Percentiles rank a stretch among this genome's conserved stretches.
Conservation (phyloP, 2,888 invertebrate species). For the Melinopterus prodromus region DNA sequence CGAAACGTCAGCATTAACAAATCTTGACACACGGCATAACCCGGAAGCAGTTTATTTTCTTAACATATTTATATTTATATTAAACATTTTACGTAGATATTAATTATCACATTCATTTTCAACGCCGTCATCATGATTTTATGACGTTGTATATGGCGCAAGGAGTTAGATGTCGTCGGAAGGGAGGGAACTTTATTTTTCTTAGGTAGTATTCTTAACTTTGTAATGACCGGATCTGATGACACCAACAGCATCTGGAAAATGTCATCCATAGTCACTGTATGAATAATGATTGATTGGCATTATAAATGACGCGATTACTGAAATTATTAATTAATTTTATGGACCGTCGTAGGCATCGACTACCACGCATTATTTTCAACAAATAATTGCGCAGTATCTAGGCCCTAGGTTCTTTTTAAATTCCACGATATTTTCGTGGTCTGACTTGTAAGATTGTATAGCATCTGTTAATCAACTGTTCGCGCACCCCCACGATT, state of each 20-base stretch:
- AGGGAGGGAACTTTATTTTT: not conserved
- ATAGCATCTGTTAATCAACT: constrained; percentile 32
- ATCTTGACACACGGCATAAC: too few species aligned
- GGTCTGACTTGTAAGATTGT: constrained; percentile 37
- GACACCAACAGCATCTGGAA: constrained; percentile 7
- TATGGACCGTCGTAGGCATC: constrained; percentile 39
- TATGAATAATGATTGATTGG: not conserved
- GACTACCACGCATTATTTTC: constrained; percentile 39
- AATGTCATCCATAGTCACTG: not conserved
- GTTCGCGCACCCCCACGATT: constrained; percentile 30
- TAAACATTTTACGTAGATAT: too few species aligned
- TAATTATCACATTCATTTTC: too few species aligned
- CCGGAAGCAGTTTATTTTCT: too few species aligned
- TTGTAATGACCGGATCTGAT: not conserved
- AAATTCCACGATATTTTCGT: constrained; percentile 32
- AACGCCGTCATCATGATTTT: too few species aligned
- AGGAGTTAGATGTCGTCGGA: too few species aligned
- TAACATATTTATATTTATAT: too few species aligned
- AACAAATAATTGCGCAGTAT: constrained; percentile 42
- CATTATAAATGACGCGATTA: not conserved
- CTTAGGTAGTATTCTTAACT: not conserved
- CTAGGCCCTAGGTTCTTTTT: constrained; percentile 33
- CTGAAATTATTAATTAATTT: constrained; percentile 22
- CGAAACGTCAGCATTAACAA: too few species aligned
- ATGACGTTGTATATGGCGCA: too few species aligned